phyloP scores from a whole-genome alignment of 1,140 invertebrate species.

The Philotrypesis tridentata region DNA sequence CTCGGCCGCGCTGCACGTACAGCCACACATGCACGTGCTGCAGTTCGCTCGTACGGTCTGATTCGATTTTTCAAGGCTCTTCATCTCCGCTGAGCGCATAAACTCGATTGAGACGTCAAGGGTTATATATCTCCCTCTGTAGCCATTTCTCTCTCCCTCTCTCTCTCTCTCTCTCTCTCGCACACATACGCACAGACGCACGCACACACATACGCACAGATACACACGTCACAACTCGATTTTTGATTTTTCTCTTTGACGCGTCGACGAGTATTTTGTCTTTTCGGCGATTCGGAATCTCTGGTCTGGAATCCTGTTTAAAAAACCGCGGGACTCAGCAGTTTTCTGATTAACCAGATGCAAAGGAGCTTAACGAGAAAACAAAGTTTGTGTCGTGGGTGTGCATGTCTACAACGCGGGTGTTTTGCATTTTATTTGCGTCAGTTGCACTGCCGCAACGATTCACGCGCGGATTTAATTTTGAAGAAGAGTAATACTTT shows the following conservation, averaged over 20 bases:
- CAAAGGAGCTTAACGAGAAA: neutral
- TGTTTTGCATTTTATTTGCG: neutral
- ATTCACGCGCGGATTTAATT: neutral
- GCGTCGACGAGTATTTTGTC: too few relatives aligned
- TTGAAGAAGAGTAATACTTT: neutral
- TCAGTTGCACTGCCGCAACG: too few relatives aligned
- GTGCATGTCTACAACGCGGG: neutral
- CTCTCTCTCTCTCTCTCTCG: conserved; percentile 16
- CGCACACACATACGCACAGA: neutral
- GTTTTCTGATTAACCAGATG: neutral
- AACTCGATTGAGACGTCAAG: conserved; percentile 28
- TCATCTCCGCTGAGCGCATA: neutral
- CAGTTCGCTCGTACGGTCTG: neutral
- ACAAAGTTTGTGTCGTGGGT: neutral
- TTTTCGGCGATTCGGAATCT: too few relatives aligned
- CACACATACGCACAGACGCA: neutral
- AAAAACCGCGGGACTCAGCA: neutral
- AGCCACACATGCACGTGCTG: neutral
- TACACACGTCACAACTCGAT: too few relatives aligned
- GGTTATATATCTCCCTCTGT: neutral
- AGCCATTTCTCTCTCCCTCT: neutral
- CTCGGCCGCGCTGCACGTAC: neutral
- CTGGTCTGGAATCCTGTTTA: too few relatives aligned
- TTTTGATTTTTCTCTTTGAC: neutral
- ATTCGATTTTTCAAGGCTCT: conserved; percentile 33